Percentiles rank a stretch among this genome's conserved stretches.
Evolutionary conservation across 1,140 invertebrate genomes (phyloP).

Genomic region (Chironomus tepperi): DNA sequence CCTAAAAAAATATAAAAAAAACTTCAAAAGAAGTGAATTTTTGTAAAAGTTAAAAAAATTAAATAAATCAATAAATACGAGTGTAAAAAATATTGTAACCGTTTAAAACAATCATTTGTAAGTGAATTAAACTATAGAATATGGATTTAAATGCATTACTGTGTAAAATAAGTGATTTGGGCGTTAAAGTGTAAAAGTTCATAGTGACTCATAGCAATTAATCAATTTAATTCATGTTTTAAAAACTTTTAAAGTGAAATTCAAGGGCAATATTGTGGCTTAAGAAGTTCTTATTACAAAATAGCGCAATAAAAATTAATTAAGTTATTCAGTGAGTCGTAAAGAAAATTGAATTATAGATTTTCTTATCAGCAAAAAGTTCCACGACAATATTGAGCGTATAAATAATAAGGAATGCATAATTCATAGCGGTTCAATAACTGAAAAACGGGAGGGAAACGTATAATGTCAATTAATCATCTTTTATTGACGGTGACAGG

Average conservation of each 20-base stretch:
- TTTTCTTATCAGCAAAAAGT: background rate
- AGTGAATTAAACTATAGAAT: background rate
- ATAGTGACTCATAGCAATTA: constrained; percentile 4
- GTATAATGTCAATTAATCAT: background rate
- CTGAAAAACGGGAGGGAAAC: background rate
- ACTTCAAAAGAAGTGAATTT: too few relatives aligned
- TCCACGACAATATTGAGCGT: background rate
- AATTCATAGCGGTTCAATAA: background rate
- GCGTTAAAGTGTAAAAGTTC: background rate
- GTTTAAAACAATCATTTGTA: constrained; percentile 1
- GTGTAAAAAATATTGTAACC: background rate
- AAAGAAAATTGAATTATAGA: background rate
- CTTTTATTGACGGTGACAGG: background rate
- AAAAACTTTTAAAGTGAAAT: background rate
- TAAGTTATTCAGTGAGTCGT: background rate
- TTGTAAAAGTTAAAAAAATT: background rate
- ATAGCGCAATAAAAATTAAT: background rate
- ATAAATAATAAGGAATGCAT: background rate
- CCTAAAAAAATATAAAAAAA: too few relatives aligned
- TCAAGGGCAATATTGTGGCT: background rate
- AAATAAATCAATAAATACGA: constrained; percentile 2
- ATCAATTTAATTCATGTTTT: constrained; percentile 8
- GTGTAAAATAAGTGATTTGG: background rate
- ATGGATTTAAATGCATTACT: background rate
- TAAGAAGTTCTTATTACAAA: background rate